These are phyloP conservation scores for Melangyna quadrimaculata DNA, from an alignment of 2,888 invertebrate species.

Conservation along the genomic window DNA sequence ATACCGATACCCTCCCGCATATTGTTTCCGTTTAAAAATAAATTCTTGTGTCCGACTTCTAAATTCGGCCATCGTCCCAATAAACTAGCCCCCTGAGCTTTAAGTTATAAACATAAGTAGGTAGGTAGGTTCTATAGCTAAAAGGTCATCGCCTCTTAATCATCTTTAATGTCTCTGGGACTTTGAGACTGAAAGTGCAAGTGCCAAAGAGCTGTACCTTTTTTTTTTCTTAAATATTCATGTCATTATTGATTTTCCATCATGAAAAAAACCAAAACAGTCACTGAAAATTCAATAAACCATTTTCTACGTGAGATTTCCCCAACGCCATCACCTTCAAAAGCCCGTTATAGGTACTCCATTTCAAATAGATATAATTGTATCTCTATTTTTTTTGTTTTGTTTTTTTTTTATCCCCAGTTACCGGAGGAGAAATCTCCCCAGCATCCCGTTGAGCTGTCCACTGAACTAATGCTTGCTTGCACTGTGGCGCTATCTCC, in stretches of 20 bases:
- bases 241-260: conserved; percentile 68
- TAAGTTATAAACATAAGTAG: not conserved
- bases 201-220: conserved; percentile 44
- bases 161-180: conserved; percentile 37
- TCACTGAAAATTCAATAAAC: conserved; percentile 66
- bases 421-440: conserved; percentile 81
- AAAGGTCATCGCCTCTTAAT: conserved; percentile 61
- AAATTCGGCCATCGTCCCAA: conserved; percentile 59
- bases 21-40: not conserved
- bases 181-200: conserved; percentile 68
- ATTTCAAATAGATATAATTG: conserved; percentile 40
- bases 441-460: conserved; percentile 81
- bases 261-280: conserved; percentile 33
- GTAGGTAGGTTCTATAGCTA: not conserved
- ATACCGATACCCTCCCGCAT: not conserved
- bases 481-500: conserved; percentile 81
- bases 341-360: conserved; percentile 41
- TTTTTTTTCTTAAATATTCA: conserved; percentile 45
- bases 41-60: conserved; percentile 22
- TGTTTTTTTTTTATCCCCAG: conserved; percentile 75
- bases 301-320: conserved; percentile 66
- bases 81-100: not conserved
- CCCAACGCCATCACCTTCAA: conserved; percentile 38
- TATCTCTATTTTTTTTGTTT: conserved; percentile 13
- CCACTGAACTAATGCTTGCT: conserved; percentile 81